Evolutionary conservation across 2,113 vertebrate species (phyloP).

Genomic region (Diadophis punctatus): DNA sequence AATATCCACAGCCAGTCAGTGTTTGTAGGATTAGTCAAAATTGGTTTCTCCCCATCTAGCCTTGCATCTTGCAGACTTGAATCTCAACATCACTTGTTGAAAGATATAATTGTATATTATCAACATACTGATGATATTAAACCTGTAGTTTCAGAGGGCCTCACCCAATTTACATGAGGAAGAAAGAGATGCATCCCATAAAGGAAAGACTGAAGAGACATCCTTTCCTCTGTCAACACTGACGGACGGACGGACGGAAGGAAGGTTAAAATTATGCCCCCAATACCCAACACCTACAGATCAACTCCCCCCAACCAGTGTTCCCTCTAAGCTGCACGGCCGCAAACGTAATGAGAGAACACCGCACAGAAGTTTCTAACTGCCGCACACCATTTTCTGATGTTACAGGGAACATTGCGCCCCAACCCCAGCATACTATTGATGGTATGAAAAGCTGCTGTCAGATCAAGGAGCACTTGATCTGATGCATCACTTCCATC

Average conservation of each 20-base stretch:
- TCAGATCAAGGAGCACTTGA: background rate
- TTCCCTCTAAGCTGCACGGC: too few species aligned
- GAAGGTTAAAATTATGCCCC: too few species aligned
- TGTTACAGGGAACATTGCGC: too few species aligned
- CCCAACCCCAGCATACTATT: background rate
- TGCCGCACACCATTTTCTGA: too few species aligned
- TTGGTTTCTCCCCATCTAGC: background rate
- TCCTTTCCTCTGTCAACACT: too few species aligned
- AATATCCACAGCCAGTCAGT: background rate
- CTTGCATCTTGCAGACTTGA: too few species aligned
- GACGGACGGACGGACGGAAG: too few species aligned
- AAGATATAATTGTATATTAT: background rate
- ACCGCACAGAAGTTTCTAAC: too few species aligned
- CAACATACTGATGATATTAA: background rate
- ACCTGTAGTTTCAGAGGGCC: background rate
- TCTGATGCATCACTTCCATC: background rate
- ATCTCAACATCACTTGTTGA: background rate
- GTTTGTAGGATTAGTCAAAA: background rate
- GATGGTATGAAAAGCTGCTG: background rate
- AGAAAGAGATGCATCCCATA: too few species aligned
- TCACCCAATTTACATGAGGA: background rate
- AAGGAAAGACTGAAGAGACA: background rate
- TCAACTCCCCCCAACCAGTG: fast-evolving
- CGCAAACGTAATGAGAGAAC: too few species aligned
- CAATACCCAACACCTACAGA: too few species aligned